Base-by-base conservation (phyloP, 2,113 vertebrate species). In the Nibea coibor region DNA sequence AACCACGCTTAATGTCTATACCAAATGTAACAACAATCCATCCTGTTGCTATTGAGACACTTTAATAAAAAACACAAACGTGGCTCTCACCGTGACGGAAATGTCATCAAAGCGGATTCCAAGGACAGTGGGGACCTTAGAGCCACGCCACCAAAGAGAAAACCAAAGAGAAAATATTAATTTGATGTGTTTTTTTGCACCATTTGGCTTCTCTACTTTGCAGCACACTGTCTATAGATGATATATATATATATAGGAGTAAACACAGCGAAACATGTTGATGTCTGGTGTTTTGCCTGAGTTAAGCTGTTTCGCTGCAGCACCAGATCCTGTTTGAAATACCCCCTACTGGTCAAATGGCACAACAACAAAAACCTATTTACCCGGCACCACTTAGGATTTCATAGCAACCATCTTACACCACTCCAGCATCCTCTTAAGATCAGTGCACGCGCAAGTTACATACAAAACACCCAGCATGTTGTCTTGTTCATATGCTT, bases 401-500 rank as follows among this genome's bases (percentile, higher is more conserved):
- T 45, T n/a, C 64, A n/a, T 15, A 28, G 2, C n/a, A 10, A 0
- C 19, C 26, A 11, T 50, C 16, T 15, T 56, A 19, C 22, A 61
- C 35, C 8, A 9, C 35, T 35, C 24, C 14, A 56, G 11, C 62
- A 14, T 24, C 39, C 2, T 4, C 74, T 28, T 15, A 8, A 10
- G 42, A 15, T 22, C 17, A 67, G 19, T 19, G 12, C 50, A 16
- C 10, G 8, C 12, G 10, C 14, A 51, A 19, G 20, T 5, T 16
- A 51, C 10, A 47, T 9, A 2, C 11, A 59, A 28, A 72, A 24
- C 14, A 2, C 26, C 14, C 39, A 5, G 9, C 20, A 16, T 28
- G 20, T 61, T 31, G 22, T 50, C 43, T 72, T 22, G 42, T 56
- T 70, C 8, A 51, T 54, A 67, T 77, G 84, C 53, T 42, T 77